phyloP scores from a whole-genome alignment of 2,113 vertebrate species.

The Steatornis caripensis region DNA sequence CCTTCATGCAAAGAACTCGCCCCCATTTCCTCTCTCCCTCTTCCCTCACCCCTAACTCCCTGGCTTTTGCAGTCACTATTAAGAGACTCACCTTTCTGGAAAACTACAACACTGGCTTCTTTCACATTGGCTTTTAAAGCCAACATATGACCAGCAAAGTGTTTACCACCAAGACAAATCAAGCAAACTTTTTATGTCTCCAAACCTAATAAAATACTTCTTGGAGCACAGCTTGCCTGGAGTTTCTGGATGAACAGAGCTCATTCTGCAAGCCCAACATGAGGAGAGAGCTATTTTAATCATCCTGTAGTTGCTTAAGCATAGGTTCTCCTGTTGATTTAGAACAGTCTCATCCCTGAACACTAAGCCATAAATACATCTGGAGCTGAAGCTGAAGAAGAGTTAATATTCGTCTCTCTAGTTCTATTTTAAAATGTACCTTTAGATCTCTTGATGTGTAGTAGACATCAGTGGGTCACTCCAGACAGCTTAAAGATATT shows the following conservation, averaged over 20 bases:
- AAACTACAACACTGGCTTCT: neutral
- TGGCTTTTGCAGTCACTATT: neutral
- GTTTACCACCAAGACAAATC: constrained; percentile 6
- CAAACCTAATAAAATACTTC: constrained; percentile 32
- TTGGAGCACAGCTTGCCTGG: neutral
- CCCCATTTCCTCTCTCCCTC: neutral
- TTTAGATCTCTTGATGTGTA: neutral
- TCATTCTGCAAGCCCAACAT: constrained; percentile 5
- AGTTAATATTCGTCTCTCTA: neutral
- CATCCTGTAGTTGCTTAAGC: constrained; percentile 24
- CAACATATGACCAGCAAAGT: neutral
- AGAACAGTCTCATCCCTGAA: constrained; percentile 43
- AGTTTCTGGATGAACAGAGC: neutral
- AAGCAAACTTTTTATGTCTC: neutral
- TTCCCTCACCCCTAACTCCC: neutral
- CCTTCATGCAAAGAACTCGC: neutral
- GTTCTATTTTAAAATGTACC: constrained; percentile 26
- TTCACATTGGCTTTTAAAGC: neutral
- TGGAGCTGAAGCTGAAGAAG: neutral
- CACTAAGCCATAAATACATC: constrained; percentile 38
- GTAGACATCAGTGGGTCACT: neutral
- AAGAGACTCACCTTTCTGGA: neutral
- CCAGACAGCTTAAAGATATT: constrained; percentile 34
- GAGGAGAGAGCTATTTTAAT: constrained; percentile 48
- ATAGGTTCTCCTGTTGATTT: constrained; percentile 56